Evolutionary conservation across 2,797 vertebrate species (phyloP), one percentile per base, ranked within the genome.

Genomic region (Sparidentex hasta): DNA sequence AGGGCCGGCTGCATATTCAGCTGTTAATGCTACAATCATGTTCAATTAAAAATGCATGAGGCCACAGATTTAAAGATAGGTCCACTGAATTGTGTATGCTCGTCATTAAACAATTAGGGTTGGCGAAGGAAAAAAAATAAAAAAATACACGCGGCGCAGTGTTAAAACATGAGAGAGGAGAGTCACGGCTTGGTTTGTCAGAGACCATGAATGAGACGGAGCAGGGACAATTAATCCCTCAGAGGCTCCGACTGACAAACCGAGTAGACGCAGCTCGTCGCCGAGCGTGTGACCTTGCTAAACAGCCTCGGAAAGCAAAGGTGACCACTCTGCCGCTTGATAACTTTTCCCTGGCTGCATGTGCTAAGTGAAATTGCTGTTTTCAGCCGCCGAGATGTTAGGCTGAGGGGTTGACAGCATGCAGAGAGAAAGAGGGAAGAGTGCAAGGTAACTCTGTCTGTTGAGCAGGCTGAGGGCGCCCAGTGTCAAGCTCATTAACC

Each of bases 21-120:
- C 90, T 87, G 87, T 92, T 95, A 96, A 96, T 96, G 95, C 94
- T 94, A 90, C 92, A 96, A 96, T 96, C 96, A 96, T 95, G 93
- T 93, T 94, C 95, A 96, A 97, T 98, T 96, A 97, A 96, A 97
- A 96, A 97, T 97, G 95, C 94, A 96, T 96, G 93, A 94, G 90
- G 90, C 91, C 91, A 88, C 88, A 93, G 92, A 93, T 95, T 94
- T 90, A 91, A 86, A 92, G 92, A 92, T 90, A 95, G 94, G 91
- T 88, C 91, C 89, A 89, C 92, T 65, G 81, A 90, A 90, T 94
- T 94, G 92, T 81, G 94, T 96, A 89, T 95, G 94, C 96, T 94
- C 93, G 92, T 95, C 95, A 94, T 95, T 95, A 96, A 96, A 96
- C 95, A 96, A 97, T 96, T 85, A 95, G 95, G 92, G 95, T 94